Evolutionary conservation across 2,888 invertebrate species (phyloP), one percentile per base, ranked within the genome.

Genomic region (Monoplex corrugatus): DNA sequence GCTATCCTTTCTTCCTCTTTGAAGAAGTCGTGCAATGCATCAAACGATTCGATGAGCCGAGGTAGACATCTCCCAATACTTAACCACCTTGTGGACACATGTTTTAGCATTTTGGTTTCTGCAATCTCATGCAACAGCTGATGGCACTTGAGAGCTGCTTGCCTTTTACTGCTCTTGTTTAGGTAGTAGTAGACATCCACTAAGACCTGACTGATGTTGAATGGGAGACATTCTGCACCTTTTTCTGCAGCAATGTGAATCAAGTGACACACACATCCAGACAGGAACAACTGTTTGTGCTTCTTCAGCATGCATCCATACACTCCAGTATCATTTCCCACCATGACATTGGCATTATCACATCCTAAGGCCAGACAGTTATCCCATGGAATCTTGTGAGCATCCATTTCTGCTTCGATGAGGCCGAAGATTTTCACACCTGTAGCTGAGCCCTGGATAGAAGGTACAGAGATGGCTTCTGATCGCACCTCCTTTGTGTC

Each of bases 1-100:
- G 75, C 28, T 83, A 1, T 8, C 63, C 35, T 38, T 87, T 86
- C 84, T 50, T 90, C 86, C 16, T 23, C 38, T 80, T 85, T 80
- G 82, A 89, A 90, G 38, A 88, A 88, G 44, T 89, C 75, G 23
- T 72, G 32, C 50, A 90, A 78, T n/a, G 90, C 87, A 63, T 87
- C 87, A 87, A 88, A 89, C 16, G 82, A 68, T 6, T 72, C 75
- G 43, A 89, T 45, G 45, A 90, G 38, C 35, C 90, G 35, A n/a
- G 72, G 86, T 2, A 90, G 72, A 75, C 87, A 87, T 32, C 45
- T 89, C 16, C 80, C 75, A 32, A 89, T 45, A 16, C 84, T 89
- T 40, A 89, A 78, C 85, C 88, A 89, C 44, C 88, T 72, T 85
- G 90, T 50, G 28, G 5, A 16, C 5, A 83, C 83, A 83, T 83